Conservation (phyloP, 2,113 vertebrate species). For the Chaenogobius annularis region DNA sequence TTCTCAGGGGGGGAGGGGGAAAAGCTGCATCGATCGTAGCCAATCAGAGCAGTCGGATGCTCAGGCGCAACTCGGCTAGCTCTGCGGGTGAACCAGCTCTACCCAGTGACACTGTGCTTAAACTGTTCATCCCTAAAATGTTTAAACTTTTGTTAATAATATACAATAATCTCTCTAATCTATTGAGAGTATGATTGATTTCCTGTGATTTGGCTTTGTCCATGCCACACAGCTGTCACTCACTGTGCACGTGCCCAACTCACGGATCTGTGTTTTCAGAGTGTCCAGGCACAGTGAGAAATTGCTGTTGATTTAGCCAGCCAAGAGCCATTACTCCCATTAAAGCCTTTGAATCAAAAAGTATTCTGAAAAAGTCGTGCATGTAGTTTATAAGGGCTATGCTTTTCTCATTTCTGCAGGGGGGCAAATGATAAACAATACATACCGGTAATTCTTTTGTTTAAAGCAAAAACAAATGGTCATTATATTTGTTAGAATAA, state of each 20-base stretch:
- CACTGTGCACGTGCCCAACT: conserved; percentile 66
- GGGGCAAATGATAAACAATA: no score
- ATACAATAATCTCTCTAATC: conserved; percentile 7
- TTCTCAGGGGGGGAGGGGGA: conserved; percentile 58
- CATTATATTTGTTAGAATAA: no score
- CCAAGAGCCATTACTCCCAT: not conserved
- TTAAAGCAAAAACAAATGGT: not conserved
- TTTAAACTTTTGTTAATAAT: conserved; percentile 19
- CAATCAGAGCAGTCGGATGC: conserved; percentile 70
- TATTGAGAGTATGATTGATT: conserved; percentile 15
- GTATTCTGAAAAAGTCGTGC: not conserved
- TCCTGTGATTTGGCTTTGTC: no score
- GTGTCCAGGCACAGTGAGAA: conserved; percentile 4
- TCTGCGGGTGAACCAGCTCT: conserved; percentile 76
- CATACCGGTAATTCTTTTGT: no score
- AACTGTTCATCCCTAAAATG: conserved; percentile 11
- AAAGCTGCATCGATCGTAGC: conserved; percentile 60
- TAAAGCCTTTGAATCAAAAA: not conserved
- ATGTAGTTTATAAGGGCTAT: not conserved
- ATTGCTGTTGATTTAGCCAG: not conserved
- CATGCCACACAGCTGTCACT: conserved; percentile 61
- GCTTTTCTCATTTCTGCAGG: not conserved
- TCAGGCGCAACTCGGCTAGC: conserved; percentile 66
- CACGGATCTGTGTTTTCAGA: conserved; percentile 15
- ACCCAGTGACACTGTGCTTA: conserved; percentile 74